Conservation (phyloP, 2,888 invertebrate genomes). For the Scaptomyza reducta region DNA sequence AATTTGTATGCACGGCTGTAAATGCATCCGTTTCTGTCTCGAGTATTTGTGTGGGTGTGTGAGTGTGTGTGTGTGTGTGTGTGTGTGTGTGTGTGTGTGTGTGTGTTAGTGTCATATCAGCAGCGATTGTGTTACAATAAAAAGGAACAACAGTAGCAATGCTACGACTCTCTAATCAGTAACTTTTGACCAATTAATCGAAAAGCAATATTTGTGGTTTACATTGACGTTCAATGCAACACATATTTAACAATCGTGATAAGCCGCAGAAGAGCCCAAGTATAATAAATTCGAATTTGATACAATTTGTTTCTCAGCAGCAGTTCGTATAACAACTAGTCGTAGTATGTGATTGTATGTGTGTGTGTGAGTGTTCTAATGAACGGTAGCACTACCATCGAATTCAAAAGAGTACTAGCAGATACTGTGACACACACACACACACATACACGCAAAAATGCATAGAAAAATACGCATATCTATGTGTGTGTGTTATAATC, state of each 20-base stretch:
- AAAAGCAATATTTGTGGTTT: constrained; percentile 61
- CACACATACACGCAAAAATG: not conserved
- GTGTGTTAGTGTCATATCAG: constrained; percentile 24
- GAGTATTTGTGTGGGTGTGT: constrained; percentile 7
- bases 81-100: constrained; percentile 13
- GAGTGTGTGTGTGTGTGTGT: constrained; percentile 8
- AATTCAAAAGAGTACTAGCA: constrained; percentile 16
- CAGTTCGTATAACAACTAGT: constrained; percentile 23
- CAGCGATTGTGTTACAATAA: constrained; percentile 28
- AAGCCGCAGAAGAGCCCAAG: constrained; percentile 52
- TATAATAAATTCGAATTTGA: constrained; percentile 28
- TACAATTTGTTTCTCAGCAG: constrained; percentile 9
- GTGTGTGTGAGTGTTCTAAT: constrained; percentile 3
- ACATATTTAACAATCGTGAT: constrained; percentile 33
- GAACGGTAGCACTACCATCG: constrained; percentile 11
- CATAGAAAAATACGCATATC: not conserved
- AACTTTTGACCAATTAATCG: constrained; percentile 60
- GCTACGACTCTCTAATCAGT: constrained; percentile 49
- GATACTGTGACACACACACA: constrained; percentile 21
- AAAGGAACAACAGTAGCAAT: constrained; percentile 21
- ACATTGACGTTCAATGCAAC: constrained; percentile 45
- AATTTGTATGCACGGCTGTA: constrained; percentile 28
- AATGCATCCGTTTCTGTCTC: constrained; percentile 6
- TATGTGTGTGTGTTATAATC: constrained; percentile 32
- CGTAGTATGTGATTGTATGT: not conserved